Conservation (phyloP, 2,888 invertebrate genomes). For the Sminthurides aquaticus region DNA sequence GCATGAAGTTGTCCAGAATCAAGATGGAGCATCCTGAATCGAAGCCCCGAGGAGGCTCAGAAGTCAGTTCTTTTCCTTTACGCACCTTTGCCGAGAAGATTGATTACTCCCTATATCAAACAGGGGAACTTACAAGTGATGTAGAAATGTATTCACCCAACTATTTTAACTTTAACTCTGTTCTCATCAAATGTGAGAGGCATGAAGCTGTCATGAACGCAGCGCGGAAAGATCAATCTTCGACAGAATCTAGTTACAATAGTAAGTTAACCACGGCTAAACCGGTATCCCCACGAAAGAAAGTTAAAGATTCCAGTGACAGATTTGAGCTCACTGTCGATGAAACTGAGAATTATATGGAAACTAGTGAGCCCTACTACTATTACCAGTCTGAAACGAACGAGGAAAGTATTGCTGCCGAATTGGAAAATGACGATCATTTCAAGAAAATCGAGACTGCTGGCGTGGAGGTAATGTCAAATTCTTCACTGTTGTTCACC, state of each 20-base stretch:
- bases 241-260: not conserved
- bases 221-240: not conserved
- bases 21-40: not conserved
- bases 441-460: not conserved
- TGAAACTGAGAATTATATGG: constrained; percentile 20
- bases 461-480: constrained; percentile 11
- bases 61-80: not conserved
- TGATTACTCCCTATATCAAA: constrained; percentile 12
- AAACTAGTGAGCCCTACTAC: constrained; percentile 16
- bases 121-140: constrained; percentile 1
- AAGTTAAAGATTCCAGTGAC: not conserved
- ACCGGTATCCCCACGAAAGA: not conserved
- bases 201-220: not conserved
- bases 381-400: constrained; percentile 16
- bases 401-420: not conserved
- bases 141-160: constrained; percentile 3
- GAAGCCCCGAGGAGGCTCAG: not conserved
- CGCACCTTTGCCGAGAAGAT: constrained; percentile 11
- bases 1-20: not conserved
- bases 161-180: not conserved
- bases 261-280: not conserved
- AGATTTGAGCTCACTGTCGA: constrained; percentile 5
- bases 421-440: not conserved
- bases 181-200: no score
- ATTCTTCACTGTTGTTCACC: not conserved